A percentile compares a stretch with the other conserved stretches of the same genome.
phyloP scores from a whole-genome alignment of 2,113 vertebrate species.

The Hydropotes inermis region DNA sequence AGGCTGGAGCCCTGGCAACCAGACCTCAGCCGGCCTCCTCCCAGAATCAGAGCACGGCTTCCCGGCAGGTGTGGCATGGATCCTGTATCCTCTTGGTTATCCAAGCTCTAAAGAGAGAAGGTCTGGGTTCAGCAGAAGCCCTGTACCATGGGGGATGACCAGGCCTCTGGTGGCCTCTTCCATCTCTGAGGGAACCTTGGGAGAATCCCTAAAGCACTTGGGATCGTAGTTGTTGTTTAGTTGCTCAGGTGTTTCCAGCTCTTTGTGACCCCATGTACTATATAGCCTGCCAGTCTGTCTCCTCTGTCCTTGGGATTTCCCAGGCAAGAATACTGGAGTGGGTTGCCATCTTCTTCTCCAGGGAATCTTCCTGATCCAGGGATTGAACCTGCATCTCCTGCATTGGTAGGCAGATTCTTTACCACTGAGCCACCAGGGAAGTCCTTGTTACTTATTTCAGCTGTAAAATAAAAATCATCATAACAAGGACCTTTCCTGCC shows the following conservation, averaged over 20 bases:
- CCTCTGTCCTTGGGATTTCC: neutral
- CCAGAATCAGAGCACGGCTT: neutral
- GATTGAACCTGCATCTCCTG: neutral
- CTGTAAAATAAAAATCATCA: neutral
- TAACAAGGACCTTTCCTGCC: neutral
- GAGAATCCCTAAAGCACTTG: neutral
- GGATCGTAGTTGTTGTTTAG: neutral
- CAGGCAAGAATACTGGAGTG: neutral
- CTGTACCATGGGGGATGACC: rapidly evolving
- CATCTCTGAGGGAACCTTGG: neutral
- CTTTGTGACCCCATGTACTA: neutral
- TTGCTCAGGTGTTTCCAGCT: neutral
- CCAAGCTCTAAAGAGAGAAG: neutral
- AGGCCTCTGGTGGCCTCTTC: neutral
- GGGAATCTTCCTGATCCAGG: neutral
- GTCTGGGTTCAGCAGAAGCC: neutral
- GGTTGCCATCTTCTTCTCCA: neutral
- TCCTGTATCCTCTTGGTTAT: neutral
- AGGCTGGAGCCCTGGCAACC: too few relatives aligned
- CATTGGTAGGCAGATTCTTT: neutral
- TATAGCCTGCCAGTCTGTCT: neutral
- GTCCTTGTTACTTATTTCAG: neutral
- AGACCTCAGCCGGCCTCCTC: neutral
- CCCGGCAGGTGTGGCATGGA: rapidly evolving
- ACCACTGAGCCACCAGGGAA: neutral